A percentile compares a stretch with the other conserved stretches of the same genome.
These are phyloP conservation scores for Microcaecilia unicolor DNA, from an alignment of 2,797 vertebrate genomes.

Conservation along the genomic window DNA sequence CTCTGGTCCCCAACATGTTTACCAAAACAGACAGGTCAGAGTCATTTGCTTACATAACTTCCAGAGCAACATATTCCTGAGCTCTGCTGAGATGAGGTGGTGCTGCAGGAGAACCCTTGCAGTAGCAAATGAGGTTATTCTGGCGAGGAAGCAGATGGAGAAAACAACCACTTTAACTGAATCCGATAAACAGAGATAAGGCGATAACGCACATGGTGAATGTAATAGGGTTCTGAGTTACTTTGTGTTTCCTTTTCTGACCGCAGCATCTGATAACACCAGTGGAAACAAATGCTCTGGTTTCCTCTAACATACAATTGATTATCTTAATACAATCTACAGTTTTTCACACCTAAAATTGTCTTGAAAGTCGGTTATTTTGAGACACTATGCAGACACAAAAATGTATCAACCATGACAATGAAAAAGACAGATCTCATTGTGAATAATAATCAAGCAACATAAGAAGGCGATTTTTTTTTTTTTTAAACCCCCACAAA, in stretches of 20 bases:
- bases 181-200: slow-evolving; percentile 74
- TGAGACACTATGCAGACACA: slow-evolving; percentile 32
- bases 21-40: too few relatives aligned
- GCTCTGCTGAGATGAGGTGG: slow-evolving; percentile 25
- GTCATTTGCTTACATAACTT: slow-evolving; percentile 15
- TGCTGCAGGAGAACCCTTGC: slow-evolving; percentile 31
- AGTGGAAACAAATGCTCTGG: slow-evolving; percentile 71
- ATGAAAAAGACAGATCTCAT: too few relatives aligned
- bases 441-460: too few relatives aligned
- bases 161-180: slow-evolving; percentile 74
- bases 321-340: slow-evolving; percentile 74
- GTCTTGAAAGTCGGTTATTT: slow-evolving; percentile 47
- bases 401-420: too few relatives aligned
- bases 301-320: slow-evolving; percentile 88
- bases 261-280: slow-evolving; percentile 87
- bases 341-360: slow-evolving; percentile 35
- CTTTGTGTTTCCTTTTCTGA: slow-evolving; percentile 59
- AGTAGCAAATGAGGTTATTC: slow-evolving; percentile 63
- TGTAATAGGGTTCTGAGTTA: slow-evolving; percentile 52
- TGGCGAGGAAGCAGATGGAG: slow-evolving; percentile 66
- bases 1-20: too few relatives aligned
- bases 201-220: slow-evolving; percentile 66
- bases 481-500: too few relatives aligned
- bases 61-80: slow-evolving; percentile 28
- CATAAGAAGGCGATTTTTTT: too few relatives aligned